A percentile compares a stretch with the other conserved stretches of the same genome.
phyloP scores from a whole-genome alignment of 2,113 vertebrate species.

The Albula glossodonta region DNA sequence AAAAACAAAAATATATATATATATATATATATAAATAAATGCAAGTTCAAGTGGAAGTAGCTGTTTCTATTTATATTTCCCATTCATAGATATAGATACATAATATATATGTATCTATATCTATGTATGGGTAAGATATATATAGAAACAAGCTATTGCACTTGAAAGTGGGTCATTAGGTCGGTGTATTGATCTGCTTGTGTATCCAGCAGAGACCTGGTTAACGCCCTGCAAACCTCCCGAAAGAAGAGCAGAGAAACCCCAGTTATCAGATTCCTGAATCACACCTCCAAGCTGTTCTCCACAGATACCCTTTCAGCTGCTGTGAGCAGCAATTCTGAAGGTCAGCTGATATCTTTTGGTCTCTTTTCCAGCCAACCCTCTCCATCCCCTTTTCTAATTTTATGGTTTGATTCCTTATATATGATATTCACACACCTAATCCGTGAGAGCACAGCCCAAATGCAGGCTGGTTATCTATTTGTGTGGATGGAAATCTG shows the following conservation, averaged over 20 bases:
- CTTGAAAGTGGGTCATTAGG: conserved; percentile 15
- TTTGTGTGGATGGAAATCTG: not conserved
- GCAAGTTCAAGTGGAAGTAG: no score
- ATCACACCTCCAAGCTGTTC: conserved; percentile 7
- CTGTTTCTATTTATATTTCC: no score
- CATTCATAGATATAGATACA: not conserved
- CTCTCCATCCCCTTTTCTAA: not conserved
- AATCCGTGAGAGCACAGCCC: not conserved
- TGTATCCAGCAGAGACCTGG: conserved; percentile 11
- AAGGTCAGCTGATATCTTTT: not conserved
- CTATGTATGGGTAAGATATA: not conserved
- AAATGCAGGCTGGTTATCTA: not conserved
- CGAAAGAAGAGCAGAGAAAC: conserved; percentile 1
- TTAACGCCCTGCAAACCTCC: not conserved
- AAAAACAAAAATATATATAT: not conserved
- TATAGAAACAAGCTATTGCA: not conserved
- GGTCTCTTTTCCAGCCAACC: no score
- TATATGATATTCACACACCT: not conserved
- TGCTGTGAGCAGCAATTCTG: not conserved
- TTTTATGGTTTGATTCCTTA: not conserved
- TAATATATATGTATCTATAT: not conserved
- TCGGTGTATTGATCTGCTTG: conserved; percentile 25
- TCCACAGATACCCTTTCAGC: not conserved
- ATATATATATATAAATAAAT: not conserved
- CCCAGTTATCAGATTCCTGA: not conserved